A percentile compares a stretch with the other conserved stretches of the same genome.
phyloP scores from a whole-genome alignment of 2,888 invertebrate species.

The Drosophila greeni region DNA sequence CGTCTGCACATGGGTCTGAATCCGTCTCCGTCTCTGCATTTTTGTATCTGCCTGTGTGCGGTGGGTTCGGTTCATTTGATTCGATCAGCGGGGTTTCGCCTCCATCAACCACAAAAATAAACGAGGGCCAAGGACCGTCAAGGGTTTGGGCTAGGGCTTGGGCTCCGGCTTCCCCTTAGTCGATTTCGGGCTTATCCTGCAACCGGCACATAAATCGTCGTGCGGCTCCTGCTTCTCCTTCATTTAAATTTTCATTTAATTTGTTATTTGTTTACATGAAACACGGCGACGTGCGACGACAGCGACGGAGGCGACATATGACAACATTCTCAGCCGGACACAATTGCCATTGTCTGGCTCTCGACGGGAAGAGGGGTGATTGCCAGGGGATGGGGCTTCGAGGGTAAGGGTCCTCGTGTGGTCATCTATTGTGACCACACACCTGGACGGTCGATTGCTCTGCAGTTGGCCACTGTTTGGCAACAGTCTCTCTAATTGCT shows the following conservation, averaged over 20 bases:
- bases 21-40: constrained; percentile 6
- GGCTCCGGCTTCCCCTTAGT: constrained; percentile 14
- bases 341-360: constrained; percentile 70
- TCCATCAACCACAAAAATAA: constrained; percentile 60
- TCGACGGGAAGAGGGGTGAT: constrained; percentile 41
- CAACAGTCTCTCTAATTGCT: constrained; percentile 66
- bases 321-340: constrained; percentile 72
- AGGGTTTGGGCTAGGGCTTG: constrained; percentile 12
- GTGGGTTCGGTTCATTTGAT: constrained; percentile 74
- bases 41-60: constrained; percentile 19
- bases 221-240: constrained; percentile 48
- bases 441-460: constrained; percentile 34
- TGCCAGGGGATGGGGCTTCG: constrained; percentile 9
- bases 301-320: constrained; percentile 68
- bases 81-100: constrained; percentile 78
- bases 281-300: constrained; percentile 64
- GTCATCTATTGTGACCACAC: constrained; percentile 56
- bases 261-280: constrained; percentile 76
- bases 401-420: constrained; percentile 28
- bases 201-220: constrained; percentile 64
- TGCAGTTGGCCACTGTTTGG: constrained; percentile 52
- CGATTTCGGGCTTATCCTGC: constrained; percentile 64
- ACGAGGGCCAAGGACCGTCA: constrained; percentile 40
- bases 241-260: constrained; percentile 75
- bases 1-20: constrained; percentile 39